phyloP scores from a whole-genome alignment of 30 jellyfish, hydroid and myxozoan species.

The Pseudorhiza aurosa region DNA sequence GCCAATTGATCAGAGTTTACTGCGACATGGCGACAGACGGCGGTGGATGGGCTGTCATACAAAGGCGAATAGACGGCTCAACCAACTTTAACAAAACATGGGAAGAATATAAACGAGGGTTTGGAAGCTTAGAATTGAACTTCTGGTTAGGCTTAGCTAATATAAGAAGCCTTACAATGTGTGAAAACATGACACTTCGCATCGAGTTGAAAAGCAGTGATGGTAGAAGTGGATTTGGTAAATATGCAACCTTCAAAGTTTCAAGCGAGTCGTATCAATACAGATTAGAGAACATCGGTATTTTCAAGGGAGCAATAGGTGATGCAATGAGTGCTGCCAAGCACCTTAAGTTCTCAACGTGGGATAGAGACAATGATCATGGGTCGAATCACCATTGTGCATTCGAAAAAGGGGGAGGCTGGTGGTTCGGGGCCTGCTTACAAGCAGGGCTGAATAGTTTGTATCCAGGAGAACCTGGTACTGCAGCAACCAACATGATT shows the following conservation, averaged over 20 bases:
- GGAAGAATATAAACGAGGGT: conserved; percentile 9
- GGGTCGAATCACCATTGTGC: background rate
- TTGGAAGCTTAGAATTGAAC: background rate
- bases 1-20: background rate
- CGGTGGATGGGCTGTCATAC: too few species aligned
- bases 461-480: background rate
- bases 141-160: conserved; percentile 1
- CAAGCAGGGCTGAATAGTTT: background rate
- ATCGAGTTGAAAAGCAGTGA: background rate
- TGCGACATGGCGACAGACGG: conserved; percentile 7
- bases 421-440: conserved; percentile 25
- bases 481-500: background rate
- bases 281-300: background rate
- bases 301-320: background rate
- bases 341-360: background rate
- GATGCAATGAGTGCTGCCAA: background rate
- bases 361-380: conserved; percentile 8
- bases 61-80: background rate
- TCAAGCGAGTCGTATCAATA: background rate
- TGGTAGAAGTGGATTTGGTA: background rate
- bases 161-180: background rate
- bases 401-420: background rate
- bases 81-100: background rate
- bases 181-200: background rate
- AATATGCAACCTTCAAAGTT: background rate